phyloP scores from a whole-genome alignment of 2,888 invertebrate species.

The Isotomurus palustris region DNA sequence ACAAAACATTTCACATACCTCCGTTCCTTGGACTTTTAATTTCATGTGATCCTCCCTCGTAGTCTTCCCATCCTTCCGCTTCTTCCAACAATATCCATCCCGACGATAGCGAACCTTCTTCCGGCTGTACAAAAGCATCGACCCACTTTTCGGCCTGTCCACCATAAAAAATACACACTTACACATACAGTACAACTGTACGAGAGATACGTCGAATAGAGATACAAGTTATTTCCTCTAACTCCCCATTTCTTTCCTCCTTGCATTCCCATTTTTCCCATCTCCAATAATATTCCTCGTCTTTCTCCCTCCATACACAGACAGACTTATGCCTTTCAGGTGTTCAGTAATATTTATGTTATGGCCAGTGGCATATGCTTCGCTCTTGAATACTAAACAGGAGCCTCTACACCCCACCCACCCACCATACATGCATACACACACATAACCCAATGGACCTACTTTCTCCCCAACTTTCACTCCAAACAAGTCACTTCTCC shows the following conservation, averaged over 20 bases:
- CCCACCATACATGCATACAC: not conserved
- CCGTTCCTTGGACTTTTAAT: conserved; percentile 93
- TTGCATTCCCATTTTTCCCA: not conserved
- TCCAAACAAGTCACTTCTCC: not conserved
- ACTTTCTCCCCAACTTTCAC: not conserved
- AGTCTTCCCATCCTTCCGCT: conserved; percentile 94
- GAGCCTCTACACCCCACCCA: not conserved
- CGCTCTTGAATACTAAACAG: conserved; percentile 9
- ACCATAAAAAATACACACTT: conserved; percentile 5
- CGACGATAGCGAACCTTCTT: conserved; percentile 93
- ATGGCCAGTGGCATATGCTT: conserved; percentile 8
- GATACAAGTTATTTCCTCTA: not conserved
- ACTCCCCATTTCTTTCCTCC: not conserved
- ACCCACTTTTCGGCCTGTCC: conserved; percentile 88
- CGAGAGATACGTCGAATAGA: not conserved
- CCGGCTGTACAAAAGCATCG: conserved; percentile 90
- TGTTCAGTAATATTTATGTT: conserved; percentile 13
- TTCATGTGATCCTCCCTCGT: conserved; percentile 99
- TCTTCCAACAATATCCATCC: conserved; percentile 98
- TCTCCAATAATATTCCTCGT: not conserved
- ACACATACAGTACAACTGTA: too few relatives aligned
- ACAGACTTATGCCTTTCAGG: not conserved
- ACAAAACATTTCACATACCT: conserved; percentile 59
- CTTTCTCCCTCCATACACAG: not conserved
- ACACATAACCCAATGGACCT: too few relatives aligned